Base-by-base conservation (phyloP, 37 sponge, comb jelly and placozoan genomes). In the Petrosia ficiformis region DNA sequence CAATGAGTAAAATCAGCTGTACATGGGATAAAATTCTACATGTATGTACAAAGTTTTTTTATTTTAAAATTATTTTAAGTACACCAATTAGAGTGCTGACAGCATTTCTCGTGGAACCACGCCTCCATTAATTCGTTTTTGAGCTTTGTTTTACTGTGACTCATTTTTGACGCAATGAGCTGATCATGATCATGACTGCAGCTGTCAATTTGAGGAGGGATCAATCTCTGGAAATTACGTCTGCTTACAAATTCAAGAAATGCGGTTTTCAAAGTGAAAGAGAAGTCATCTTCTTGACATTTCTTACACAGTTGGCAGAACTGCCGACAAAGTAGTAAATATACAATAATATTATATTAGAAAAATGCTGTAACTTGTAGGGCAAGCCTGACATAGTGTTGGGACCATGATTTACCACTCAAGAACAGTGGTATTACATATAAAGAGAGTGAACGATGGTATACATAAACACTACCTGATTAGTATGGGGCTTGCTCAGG, bases 31-130 rank as follows among this genome's bases (percentile, higher is more conserved):
- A n/a, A n/a, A n/a, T n/a, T n/a, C n/a, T n/a, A n/a, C n/a, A n/a
- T n/a, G n/a, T n/a, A n/a, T n/a, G n/a, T n/a, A n/a, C n/a, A n/a
- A n/a, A n/a, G n/a, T n/a, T n/a, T n/a, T n/a, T n/a, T 48, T 48
- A 48, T 19, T 48, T 48, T 19, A 48, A 48, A 19, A 8, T 19
- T 48, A 14, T 40, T 36, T 81, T 59, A 87, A 0, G 42, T 19
- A 44, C 90, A 89, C 90, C 90, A 89, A 40, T 56, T 28, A 11
- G 1, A 10, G 48, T 89, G 65, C 30, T 69, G 64, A 37, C 21
- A 22, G 41, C 90, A 89, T 67, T 89, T 89, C 0, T 65, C 85
- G 0, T 44, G n/a, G 44, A 74, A 89, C 90, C 90, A 89, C 39
- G n/a, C 16, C 1, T 31, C 68, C 77, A 89, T 75, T 21, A 89